Percentiles rank a stretch among this genome's conserved stretches.
Conservation (phyloP, 2,888 invertebrate species). For the Cremastinae sp. region DNA sequence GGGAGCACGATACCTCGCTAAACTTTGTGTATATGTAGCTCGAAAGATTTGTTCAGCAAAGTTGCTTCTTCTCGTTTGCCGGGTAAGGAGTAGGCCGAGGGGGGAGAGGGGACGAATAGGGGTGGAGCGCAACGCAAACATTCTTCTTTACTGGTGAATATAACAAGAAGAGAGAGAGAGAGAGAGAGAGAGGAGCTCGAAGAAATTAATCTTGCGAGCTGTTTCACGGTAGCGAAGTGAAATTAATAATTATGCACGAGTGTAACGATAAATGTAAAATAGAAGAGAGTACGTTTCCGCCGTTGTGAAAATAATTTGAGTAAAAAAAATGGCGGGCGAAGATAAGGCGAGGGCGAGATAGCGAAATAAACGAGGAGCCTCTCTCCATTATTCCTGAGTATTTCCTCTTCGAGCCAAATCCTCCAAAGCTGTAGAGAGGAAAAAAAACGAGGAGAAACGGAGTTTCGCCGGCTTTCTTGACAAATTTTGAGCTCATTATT, state of each 20-base stretch:
- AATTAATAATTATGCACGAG: constrained; percentile 24
- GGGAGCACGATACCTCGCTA: constrained; percentile 30
- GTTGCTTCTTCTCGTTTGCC: constrained; percentile 43
- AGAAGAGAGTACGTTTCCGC: neutral
- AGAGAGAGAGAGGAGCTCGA: neutral
- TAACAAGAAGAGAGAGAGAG: constrained; percentile 27
- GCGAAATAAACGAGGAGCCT: constrained; percentile 9
- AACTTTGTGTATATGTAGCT: constrained; percentile 53
- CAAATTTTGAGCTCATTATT: constrained; percentile 45
- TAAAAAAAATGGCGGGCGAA: neutral
- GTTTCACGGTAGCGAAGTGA: constrained; percentile 2
- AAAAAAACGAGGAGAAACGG: neutral
- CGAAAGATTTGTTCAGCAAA: constrained; percentile 60
- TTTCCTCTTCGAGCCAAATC: constrained; percentile 34
- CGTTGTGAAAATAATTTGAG: neutral
- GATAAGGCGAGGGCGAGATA: neutral
- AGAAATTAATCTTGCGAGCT: constrained; percentile 32
- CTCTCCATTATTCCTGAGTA: constrained; percentile 39
- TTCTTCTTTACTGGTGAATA: constrained; percentile 39
- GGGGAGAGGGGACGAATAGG: too few species aligned
- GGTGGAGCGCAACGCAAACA: constrained; percentile 43
- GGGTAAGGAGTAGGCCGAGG: neutral
- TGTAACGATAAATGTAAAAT: constrained; percentile 19
- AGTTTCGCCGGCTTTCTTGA: constrained; percentile 39
- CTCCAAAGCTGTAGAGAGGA: constrained; percentile 6